Evolutionary conservation across 2,888 invertebrate genomes (phyloP).

Genomic region (Troides aeacus): DNA sequence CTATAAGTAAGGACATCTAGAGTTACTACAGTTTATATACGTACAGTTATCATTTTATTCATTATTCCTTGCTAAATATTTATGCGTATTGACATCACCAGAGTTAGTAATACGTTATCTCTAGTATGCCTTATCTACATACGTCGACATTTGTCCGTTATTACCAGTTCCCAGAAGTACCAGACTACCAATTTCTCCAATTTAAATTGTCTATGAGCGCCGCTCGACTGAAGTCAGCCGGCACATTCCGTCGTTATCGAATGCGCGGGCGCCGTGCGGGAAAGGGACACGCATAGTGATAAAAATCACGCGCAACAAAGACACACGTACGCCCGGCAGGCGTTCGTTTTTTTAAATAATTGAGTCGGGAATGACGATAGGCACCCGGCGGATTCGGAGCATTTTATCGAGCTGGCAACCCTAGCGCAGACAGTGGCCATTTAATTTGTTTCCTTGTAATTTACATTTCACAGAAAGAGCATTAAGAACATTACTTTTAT

Average conservation of each 20-base stretch:
- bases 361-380: conserved; percentile 76
- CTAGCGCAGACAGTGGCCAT: conserved; percentile 65
- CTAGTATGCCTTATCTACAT: conserved; percentile 40
- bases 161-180: conserved; percentile 60
- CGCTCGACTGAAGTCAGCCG: conserved; percentile 77
- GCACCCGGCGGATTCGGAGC: conserved; percentile 68
- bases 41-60: conserved; percentile 26
- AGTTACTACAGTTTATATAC: conserved; percentile 2
- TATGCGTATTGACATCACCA: conserved; percentile 37
- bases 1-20: too few relatives aligned
- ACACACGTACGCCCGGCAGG: conserved; percentile 55
- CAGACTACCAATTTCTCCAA: conserved; percentile 74
- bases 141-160: conserved; percentile 55
- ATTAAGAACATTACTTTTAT: conserved; percentile 43
- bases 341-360: conserved; percentile 76
- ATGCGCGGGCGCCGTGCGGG: conserved; percentile 63
- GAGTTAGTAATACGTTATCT: conserved; percentile 37
- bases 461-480: conserved; percentile 52
- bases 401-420: conserved; percentile 73
- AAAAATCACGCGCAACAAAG: conserved; percentile 59
- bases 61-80: conserved; percentile 37
- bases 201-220: conserved; percentile 78
- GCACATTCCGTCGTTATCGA: conserved; percentile 76
- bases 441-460: conserved; percentile 69
- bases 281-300: conserved; percentile 52